phyloP scores from a whole-genome alignment of 1,140 invertebrate genomes.

The Triops cancriformis region DNA sequence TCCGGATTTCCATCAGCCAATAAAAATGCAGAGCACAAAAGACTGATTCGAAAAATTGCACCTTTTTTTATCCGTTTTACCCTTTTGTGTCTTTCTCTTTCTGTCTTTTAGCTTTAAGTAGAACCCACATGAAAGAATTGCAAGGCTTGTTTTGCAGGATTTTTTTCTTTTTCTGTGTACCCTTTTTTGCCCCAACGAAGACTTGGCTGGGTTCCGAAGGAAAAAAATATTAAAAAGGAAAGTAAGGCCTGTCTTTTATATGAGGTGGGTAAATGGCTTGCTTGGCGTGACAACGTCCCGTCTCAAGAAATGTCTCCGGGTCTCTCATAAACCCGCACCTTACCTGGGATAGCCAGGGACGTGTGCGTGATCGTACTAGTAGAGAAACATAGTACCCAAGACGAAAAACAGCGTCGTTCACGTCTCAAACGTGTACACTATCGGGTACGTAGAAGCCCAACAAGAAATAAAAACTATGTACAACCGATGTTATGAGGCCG shows the following conservation, averaged over 20 bases:
- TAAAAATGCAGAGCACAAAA: no score
- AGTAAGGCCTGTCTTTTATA: not conserved
- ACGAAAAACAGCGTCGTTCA: not conserved
- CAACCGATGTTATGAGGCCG: no score
- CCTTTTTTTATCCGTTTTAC: no score
- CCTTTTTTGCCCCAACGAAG: no score
- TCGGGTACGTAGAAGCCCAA: not conserved
- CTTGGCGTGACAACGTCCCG: constrained; percentile 8
- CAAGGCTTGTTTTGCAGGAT: no score
- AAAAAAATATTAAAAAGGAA: not conserved
- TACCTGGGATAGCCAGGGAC: not conserved
- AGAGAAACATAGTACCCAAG: not conserved
- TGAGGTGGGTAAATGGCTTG: not conserved
- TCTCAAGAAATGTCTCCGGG: not conserved
- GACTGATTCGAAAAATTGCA: no score
- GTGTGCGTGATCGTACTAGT: not conserved
- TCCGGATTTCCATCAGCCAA: no score
- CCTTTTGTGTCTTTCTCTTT: no score
- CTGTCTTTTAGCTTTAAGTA: no score
- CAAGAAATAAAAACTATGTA: no score
- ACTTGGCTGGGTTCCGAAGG: not conserved
- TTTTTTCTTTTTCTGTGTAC: no score
- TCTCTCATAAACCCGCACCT: not conserved
- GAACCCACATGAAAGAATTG: no score
- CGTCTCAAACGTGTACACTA: not conserved